Base-by-base conservation (phyloP, 2,888 invertebrate species). In the Bugulina stolonifera region DNA sequence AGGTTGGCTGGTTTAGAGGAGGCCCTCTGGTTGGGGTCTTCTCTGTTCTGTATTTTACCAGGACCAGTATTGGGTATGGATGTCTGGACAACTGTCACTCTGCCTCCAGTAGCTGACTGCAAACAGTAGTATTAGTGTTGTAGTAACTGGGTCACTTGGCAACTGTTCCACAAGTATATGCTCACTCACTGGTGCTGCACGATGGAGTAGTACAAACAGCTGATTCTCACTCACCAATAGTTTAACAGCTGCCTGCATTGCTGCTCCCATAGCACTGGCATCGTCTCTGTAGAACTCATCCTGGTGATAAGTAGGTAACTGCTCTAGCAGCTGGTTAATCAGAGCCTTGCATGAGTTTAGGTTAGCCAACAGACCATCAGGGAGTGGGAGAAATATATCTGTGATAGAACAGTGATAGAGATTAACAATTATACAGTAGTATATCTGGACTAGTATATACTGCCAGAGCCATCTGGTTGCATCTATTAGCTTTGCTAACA, bases 361-460 rank as follows among this genome's bases (percentile, higher is more conserved):
- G 86, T 95, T 96, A 58, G 97, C 95, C 76, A 99, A 87, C 74
- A 99, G 86, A 81, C 93, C 93, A 81, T 94, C 93, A 0, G 95
- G 95, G 23, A 92, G 91, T 1, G 99, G 99, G 76, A 98, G 87
- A 86, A 97, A 98, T 64, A 95, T 89, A 81, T 98, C 96, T 92
- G 79, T 54, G 69, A 58, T 25, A 22, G 29, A 69, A 25, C 10
- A 55, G n/a, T n/a, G n/a, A n/a, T n/a, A n/a, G n/a, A n/a, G n/a
- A n/a, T n/a, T n/a, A n/a, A n/a, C n/a, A n/a, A n/a, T n/a, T n/a
- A n/a, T n/a, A n/a, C n/a, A n/a, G n/a, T n/a, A n/a, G n/a, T n/a
- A n/a, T n/a, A n/a, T n/a, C n/a, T n/a, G n/a, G n/a, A n/a, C n/a
- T n/a, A n/a, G n/a, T n/a, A n/a, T n/a, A n/a, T n/a, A n/a, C n/a